Evolutionary conservation across 1,140 invertebrate genomes (phyloP).

Genomic region (Macrobrachium rosenbergii): DNA sequence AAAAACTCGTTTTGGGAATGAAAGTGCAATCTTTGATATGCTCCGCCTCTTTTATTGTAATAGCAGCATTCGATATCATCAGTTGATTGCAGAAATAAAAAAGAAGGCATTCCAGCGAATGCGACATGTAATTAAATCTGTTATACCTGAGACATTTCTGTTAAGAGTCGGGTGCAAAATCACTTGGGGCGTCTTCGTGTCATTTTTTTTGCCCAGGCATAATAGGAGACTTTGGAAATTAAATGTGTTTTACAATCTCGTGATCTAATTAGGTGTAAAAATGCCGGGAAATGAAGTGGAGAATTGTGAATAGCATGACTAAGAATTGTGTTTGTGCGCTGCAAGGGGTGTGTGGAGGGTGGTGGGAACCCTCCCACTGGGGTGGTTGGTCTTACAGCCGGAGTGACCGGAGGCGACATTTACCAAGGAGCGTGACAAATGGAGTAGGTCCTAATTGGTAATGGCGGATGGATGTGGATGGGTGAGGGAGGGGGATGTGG

Average conservation of each 20-base stretch:
- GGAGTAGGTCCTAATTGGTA: constrained; percentile 54
- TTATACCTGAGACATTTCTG: too few relatives aligned
- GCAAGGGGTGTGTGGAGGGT: neutral
- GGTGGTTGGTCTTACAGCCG: neutral
- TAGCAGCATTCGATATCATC: too few relatives aligned
- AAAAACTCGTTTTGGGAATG: neutral
- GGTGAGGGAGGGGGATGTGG: neutral
- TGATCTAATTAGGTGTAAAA: neutral
- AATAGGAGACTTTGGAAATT: too few relatives aligned
- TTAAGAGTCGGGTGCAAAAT: too few relatives aligned
- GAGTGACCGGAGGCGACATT: constrained; percentile 39
- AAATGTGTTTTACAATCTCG: neutral
- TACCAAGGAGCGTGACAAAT: constrained; percentile 49
- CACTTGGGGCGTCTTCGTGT: too few relatives aligned
- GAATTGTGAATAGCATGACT: neutral
- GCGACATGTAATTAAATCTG: neutral
- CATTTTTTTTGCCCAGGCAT: too few relatives aligned
- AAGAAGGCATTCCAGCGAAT: neutral
- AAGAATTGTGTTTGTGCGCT: neutral
- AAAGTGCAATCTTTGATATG: neutral
- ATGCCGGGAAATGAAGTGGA: neutral
- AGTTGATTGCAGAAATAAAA: neutral
- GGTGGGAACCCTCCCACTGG: neutral
- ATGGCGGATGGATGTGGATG: constrained; percentile 30
- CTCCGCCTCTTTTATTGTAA: neutral